Conservation (phyloP, 2,888 invertebrate species). For the Pammene fasciana region DNA sequence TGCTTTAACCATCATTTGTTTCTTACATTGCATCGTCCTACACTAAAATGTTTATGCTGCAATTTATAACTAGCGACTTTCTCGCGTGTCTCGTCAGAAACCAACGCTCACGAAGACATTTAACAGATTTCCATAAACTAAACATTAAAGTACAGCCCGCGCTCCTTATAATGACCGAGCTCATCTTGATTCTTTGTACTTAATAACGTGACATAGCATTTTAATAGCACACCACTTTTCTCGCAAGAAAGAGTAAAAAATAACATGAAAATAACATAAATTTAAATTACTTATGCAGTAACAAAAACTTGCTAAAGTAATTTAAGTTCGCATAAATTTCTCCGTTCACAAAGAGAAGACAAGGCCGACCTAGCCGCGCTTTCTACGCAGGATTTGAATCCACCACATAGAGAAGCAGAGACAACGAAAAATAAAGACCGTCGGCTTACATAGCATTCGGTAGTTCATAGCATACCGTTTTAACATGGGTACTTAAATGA, state of each 20-base stretch:
- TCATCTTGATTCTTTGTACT: slow-evolving; percentile 50
- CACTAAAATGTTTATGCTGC: neutral
- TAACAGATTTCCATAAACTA: slow-evolving; percentile 60
- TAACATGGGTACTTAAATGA: no score
- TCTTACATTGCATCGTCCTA: neutral
- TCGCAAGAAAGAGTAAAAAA: slow-evolving; percentile 8
- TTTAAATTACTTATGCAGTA: slow-evolving; percentile 18
- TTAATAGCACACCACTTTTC: slow-evolving; percentile 27
- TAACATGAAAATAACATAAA: slow-evolving; percentile 15
- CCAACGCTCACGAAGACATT: slow-evolving; percentile 46
- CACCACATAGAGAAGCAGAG: slow-evolving; percentile 47
- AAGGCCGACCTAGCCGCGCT: slow-evolving; percentile 2
- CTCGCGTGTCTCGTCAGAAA: slow-evolving; percentile 49
- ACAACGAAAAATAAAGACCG: neutral
- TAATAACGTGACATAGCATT: slow-evolving; percentile 49
- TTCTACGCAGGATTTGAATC: slow-evolving; percentile 52
- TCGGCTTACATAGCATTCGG: neutral
- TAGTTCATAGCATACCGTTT: no score
- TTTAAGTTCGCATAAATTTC: slow-evolving; percentile 23
- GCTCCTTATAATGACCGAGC: slow-evolving; percentile 53
- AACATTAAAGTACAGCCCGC: slow-evolving; percentile 54
- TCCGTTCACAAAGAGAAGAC: neutral
- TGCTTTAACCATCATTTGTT: no score
- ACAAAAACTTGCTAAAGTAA: slow-evolving; percentile 13
- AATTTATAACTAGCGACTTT: slow-evolving; percentile 1